These are phyloP conservation scores for Enteromius mattozi DNA, from an alignment of 2,797 vertebrate genomes.

Conservation along the genomic window DNA sequence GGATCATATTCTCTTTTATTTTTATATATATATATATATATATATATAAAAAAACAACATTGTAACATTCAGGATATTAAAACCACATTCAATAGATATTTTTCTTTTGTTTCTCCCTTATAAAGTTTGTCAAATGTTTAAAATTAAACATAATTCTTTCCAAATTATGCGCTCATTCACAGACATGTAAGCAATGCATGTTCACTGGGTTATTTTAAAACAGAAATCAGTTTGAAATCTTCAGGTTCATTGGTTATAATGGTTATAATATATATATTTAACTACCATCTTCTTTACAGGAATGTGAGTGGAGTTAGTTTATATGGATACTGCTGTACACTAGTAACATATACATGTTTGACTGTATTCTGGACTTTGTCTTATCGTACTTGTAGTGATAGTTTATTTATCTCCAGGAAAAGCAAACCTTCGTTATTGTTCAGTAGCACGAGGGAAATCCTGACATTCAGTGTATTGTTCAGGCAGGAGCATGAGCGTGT, in stretches of 20 bases:
- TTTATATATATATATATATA: too few species aligned
- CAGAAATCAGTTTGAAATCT: not conserved
- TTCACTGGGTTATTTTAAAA: not conserved
- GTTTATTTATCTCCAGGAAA: not conserved
- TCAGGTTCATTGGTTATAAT: not conserved
- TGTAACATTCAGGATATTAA: not conserved
- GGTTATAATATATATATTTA: not conserved
- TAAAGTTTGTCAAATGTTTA: not conserved
- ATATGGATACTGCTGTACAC: not conserved
- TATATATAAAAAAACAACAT: not conserved
- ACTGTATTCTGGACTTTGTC: not conserved
- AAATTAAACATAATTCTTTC: not conserved
- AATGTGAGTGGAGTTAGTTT: not conserved
- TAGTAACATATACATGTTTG: not conserved
- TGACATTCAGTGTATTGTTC: not conserved
- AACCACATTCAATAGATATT: not conserved
- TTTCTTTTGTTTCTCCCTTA: not conserved
- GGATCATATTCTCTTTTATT: not conserved
- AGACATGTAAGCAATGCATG: not conserved
- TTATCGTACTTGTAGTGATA: not conserved
- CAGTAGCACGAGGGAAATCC: not conserved
- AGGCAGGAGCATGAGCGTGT: constrained; percentile 7
- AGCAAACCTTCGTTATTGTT: not conserved
- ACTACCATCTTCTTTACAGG: not conserved
- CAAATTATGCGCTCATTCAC: not conserved